Percentiles rank a stretch among this genome's conserved stretches.
phyloP scores from a whole-genome alignment of 2,888 invertebrate genomes.

The Pollenia labialis region DNA sequence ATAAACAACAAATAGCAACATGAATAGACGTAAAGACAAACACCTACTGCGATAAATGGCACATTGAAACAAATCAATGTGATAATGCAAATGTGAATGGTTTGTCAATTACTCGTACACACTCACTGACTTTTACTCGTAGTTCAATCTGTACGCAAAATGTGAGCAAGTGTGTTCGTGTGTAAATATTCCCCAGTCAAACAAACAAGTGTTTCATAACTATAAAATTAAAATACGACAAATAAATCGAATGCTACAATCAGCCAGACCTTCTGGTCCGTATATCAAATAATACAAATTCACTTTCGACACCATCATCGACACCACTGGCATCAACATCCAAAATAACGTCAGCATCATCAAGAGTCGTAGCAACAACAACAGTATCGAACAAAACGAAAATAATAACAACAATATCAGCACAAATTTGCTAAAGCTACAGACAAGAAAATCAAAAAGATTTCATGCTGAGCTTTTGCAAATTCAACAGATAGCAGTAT shows the following conservation, averaged over 20 bases:
- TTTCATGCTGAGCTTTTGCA: slow-evolving; percentile 62
- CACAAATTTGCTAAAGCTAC: slow-evolving; percentile 36
- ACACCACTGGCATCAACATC: slow-evolving; percentile 35
- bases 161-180: neutral
- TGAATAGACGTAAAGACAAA: slow-evolving; percentile 60
- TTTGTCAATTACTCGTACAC: slow-evolving; percentile 61
- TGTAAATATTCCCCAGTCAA: slow-evolving; percentile 27
- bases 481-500: slow-evolving; percentile 58
- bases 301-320: slow-evolving; percentile 63
- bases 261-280: slow-evolving; percentile 39
- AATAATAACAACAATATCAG: slow-evolving; percentile 36
- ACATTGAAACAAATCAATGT: slow-evolving; percentile 69
- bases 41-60: slow-evolving; percentile 73
- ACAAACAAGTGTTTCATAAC: slow-evolving; percentile 58
- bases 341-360: slow-evolving; percentile 36
- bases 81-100: slow-evolving; percentile 71
- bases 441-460: slow-evolving; percentile 50
- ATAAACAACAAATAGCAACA: slow-evolving; percentile 58
- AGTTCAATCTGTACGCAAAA: neutral
- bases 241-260: slow-evolving; percentile 40
- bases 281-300: slow-evolving; percentile 61
- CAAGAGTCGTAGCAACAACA: neutral
- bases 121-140: neutral
- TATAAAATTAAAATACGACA: slow-evolving; percentile 52
- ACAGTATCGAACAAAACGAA: slow-evolving; percentile 32